Conservation (phyloP, 1,140 invertebrate species). For the Drosophila athabasca region DNA sequence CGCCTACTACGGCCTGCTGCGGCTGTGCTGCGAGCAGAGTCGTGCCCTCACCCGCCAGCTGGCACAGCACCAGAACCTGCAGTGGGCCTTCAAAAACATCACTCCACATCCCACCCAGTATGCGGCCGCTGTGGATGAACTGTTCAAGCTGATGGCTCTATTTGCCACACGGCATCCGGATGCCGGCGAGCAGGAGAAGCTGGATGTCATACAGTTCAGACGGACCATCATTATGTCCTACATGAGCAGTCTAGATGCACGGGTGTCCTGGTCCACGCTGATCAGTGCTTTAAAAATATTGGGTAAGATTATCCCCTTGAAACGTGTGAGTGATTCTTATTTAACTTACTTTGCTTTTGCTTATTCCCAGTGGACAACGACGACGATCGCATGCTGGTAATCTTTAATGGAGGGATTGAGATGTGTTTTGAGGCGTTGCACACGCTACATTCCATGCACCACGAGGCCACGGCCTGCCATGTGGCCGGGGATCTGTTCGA, state of each 20-base stretch:
- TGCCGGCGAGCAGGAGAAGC: slow-evolving; percentile 90
- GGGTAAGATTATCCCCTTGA: slow-evolving; percentile 60
- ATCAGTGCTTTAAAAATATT: slow-evolving; percentile 94
- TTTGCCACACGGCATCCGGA: slow-evolving; percentile 91
- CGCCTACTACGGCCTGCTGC: slow-evolving; percentile 95
- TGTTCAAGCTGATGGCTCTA: slow-evolving; percentile 94
- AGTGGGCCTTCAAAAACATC: slow-evolving; percentile 98
- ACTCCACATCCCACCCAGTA: slow-evolving; percentile 97
- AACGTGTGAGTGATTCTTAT: neutral
- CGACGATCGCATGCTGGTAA: slow-evolving; percentile 94
- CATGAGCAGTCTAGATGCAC: slow-evolving; percentile 86
- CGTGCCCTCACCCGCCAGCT: slow-evolving; percentile 92
- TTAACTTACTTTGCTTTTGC: neutral
- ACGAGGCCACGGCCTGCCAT: slow-evolving; percentile 95
- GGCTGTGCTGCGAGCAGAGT: slow-evolving; percentile 95
- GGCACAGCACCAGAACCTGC: slow-evolving; percentile 96
- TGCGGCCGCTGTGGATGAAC: slow-evolving; percentile 93
- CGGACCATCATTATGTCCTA: slow-evolving; percentile 93
- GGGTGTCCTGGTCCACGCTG: slow-evolving; percentile 89
- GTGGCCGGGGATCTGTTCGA: slow-evolving; percentile 92
- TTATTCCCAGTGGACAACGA: slow-evolving; percentile 88
- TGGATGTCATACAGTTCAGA: slow-evolving; percentile 92
- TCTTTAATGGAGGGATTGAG: slow-evolving; percentile 94
- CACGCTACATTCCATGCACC: slow-evolving; percentile 96
- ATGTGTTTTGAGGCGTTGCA: slow-evolving; percentile 95